Evolutionary conservation across 2,888 invertebrate genomes (phyloP).

Genomic region (Labia minor): DNA sequence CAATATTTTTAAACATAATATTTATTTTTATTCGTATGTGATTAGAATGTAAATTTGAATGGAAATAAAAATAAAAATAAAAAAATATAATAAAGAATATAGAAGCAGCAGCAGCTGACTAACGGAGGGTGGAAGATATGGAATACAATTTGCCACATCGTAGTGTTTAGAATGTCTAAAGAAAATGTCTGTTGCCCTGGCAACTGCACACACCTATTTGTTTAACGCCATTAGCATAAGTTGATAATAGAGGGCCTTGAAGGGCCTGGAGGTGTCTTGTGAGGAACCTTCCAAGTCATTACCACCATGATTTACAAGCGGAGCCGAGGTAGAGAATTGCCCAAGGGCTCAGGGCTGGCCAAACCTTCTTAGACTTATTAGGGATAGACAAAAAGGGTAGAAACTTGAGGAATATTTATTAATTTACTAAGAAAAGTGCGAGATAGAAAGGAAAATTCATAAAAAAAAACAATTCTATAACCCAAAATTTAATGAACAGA

Average conservation of each 20-base stretch:
- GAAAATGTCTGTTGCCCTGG: not conserved
- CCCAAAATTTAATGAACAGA: too few relatives aligned
- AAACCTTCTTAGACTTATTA: not conserved
- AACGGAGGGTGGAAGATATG: too few relatives aligned
- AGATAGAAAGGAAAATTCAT: too few relatives aligned
- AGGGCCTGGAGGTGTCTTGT: not conserved
- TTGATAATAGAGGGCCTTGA: not conserved
- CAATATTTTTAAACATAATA: too few relatives aligned
- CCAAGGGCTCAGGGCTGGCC: not conserved
- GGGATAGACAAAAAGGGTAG: not conserved
- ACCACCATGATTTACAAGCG: not conserved
- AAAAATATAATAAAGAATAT: too few relatives aligned
- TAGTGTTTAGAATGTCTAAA: not conserved
- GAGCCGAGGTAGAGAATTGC: not conserved
- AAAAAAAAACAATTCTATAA: too few relatives aligned
- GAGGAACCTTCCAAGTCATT: constrained; percentile 8
- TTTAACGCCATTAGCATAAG: constrained; percentile 1
- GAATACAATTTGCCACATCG: not conserved
- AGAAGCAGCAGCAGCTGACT: too few relatives aligned
- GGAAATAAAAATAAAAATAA: too few relatives aligned
- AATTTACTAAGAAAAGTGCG: too few relatives aligned
- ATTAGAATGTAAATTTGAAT: too few relatives aligned
- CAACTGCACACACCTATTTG: constrained; percentile 7
- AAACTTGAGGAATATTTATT: not conserved
- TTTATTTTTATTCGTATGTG: too few relatives aligned